Conservation (phyloP, 2,797 vertebrate genomes). For the Emydoidea blandingii region DNA sequence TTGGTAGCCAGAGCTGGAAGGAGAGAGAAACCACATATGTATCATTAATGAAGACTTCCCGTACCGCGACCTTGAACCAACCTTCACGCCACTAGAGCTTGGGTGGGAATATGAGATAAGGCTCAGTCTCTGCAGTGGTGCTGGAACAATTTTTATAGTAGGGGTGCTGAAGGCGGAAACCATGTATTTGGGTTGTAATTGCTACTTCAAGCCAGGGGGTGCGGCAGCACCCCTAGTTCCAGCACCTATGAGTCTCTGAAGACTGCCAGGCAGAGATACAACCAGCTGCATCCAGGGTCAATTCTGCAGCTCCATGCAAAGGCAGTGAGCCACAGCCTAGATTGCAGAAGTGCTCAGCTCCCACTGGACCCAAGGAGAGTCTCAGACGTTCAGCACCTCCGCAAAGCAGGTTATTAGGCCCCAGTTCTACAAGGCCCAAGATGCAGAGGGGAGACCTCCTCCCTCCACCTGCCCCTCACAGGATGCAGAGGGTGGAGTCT, state of each 20-base stretch:
- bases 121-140: background rate
- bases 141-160: background rate
- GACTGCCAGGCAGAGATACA: background rate
- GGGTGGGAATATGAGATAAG: fast-evolving
- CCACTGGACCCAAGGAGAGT: background rate
- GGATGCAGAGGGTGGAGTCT: background rate
- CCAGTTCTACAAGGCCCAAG: background rate
- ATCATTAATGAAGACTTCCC: background rate
- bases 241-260: background rate
- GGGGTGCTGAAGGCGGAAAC: background rate
- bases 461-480: background rate
- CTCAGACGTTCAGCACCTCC: background rate
- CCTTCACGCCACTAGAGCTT: fast-evolving
- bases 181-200: background rate
- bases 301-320: fast-evolving
- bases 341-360: background rate
- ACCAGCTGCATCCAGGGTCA: background rate
- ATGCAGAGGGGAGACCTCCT: background rate
- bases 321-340: background rate
- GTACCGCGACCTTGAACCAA: fast-evolving
- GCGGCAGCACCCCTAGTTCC: background rate
- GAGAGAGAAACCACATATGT: conserved; percentile 61
- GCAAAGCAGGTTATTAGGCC: background rate
- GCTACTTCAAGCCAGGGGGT: background rate
- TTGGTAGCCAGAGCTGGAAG: conserved; percentile 92